These are phyloP conservation scores for Pseudobourletiella spinata DNA, from an alignment of 1,140 invertebrate species.

Conservation along the genomic window DNA sequence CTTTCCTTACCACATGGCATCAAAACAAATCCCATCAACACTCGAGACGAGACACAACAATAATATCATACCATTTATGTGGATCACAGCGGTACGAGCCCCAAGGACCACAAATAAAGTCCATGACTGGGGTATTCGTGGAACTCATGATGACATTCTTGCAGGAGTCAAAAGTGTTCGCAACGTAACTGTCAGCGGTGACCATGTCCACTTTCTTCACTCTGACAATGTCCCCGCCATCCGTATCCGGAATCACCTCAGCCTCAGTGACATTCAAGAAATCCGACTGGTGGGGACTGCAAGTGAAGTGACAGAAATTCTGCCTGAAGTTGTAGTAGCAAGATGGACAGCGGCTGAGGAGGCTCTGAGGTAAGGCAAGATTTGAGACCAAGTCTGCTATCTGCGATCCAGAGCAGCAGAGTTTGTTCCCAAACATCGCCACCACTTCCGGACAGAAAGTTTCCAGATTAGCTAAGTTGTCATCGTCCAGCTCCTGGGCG, in stretches of 20 bases:
- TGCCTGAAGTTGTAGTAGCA: slow-evolving; percentile 49
- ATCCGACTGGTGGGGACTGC: slow-evolving; percentile 46
- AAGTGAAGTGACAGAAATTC: slow-evolving; percentile 49
- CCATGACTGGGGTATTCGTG: slow-evolving; percentile 56
- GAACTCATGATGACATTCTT: slow-evolving; percentile 49
- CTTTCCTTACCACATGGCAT: background rate
- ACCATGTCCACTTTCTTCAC: slow-evolving; percentile 44
- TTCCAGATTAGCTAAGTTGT: slow-evolving; percentile 26
- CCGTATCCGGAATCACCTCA: background rate
- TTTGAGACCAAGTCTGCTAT: slow-evolving; percentile 39
- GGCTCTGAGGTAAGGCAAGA: slow-evolving; percentile 39
- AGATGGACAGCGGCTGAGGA: slow-evolving; percentile 48
- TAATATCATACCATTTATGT: slow-evolving; percentile 39
- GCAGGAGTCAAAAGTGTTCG: slow-evolving; percentile 57
- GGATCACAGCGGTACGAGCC: slow-evolving; percentile 50
- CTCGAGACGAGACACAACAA: background rate
- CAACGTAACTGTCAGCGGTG: slow-evolving; percentile 50
- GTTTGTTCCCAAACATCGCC: slow-evolving; percentile 35
- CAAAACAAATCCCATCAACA: background rate
- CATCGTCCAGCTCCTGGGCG: slow-evolving; percentile 39
- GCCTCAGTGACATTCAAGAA: slow-evolving; percentile 37
- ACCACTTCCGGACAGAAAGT: slow-evolving; percentile 40
- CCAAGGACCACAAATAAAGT: slow-evolving; percentile 56
- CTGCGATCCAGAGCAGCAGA: slow-evolving; percentile 42
- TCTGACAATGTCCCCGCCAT: background rate